Conservation (phyloP, 37 sponge, comb jelly and placozoan genomes). For the Theonella swinhoei region DNA sequence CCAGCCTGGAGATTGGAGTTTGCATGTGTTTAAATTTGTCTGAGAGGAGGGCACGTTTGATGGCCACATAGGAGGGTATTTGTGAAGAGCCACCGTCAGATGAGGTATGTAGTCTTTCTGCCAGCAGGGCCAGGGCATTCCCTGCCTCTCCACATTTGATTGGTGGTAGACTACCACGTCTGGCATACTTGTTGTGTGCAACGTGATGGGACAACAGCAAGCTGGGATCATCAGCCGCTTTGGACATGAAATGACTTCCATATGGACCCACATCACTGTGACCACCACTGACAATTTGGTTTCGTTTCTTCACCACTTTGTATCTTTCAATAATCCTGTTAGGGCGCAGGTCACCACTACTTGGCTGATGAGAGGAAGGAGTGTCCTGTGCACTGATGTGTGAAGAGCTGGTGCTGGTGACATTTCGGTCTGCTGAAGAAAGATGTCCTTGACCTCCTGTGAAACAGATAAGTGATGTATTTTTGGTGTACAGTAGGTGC, state of each 20-base stretch:
- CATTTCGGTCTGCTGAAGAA: too few species aligned
- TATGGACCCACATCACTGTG: not conserved
- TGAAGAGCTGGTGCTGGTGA: too few species aligned
- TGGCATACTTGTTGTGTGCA: not conserved
- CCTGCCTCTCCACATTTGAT: not conserved
- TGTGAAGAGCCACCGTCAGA: not conserved
- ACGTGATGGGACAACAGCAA: not conserved
- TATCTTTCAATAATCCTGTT: not conserved
- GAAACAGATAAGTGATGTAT: too few species aligned
- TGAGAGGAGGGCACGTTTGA: slow-evolving; percentile 37
- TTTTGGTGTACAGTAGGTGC: too few species aligned
- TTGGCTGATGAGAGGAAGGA: slow-evolving; percentile 9
- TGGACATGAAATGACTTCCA: not conserved
- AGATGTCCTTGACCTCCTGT: too few species aligned
- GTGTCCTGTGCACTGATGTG: too few species aligned
- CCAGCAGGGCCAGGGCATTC: slow-evolving; percentile 12
- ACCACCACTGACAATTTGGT: too few species aligned
- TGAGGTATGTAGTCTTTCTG: slow-evolving; percentile 11
- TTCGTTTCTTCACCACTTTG: not conserved
- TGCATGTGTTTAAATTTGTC: slow-evolving; percentile 27
- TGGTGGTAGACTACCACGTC: not conserved
- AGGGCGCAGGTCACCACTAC: not conserved
- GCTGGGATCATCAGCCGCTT: not conserved
- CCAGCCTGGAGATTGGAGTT: slow-evolving; percentile 3
- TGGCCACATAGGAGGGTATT: slow-evolving; percentile 37